A percentile compares a stretch with the other conserved stretches of the same genome.
phyloP scores from a whole-genome alignment of 2,113 vertebrate genomes.

The Gadus macrocephalus region DNA sequence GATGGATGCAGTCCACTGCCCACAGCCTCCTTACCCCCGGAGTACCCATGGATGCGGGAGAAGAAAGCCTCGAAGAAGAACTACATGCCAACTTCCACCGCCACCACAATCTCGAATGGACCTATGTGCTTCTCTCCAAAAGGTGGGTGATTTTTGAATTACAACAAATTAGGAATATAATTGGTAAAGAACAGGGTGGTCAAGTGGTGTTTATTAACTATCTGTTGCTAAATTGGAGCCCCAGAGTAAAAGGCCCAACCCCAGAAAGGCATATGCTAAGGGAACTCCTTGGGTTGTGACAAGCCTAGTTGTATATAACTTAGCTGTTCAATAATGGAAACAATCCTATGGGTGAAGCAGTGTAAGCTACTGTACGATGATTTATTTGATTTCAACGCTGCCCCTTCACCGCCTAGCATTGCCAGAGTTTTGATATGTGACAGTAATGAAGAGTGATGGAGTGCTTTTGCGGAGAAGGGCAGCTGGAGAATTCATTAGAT shows the following conservation, averaged over 20 bases:
- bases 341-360: conserved; percentile 71
- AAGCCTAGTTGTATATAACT: too few species aligned
- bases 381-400: conserved; percentile 87
- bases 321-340: conserved; percentile 18
- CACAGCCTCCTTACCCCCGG: conserved; percentile 88
- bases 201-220: conserved; percentile 7
- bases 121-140: conserved; percentile 90
- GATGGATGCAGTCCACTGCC: conserved; percentile 88
- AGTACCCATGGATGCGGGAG: conserved; percentile 99
- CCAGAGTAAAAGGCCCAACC: conserved; percentile 7
- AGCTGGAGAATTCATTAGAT: conserved; percentile 95
- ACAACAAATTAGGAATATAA: too few species aligned
- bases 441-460: conserved; percentile 99
- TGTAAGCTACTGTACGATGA: conserved; percentile 76
- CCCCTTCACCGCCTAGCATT: conserved; percentile 76
- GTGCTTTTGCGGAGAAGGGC: conserved; percentile 90
- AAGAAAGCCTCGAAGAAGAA: conserved; percentile 97
- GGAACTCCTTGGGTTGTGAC: too few species aligned
- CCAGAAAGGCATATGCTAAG: conserved; percentile 1
- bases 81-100: conserved; percentile 76
- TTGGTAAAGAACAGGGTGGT: background rate
- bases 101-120: conserved; percentile 74
- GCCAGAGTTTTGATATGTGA: conserved; percentile 93
- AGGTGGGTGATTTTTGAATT: conserved; percentile 76
- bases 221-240: conserved; percentile 35